phyloP scores from a whole-genome alignment of 1,140 invertebrate species.

The Cherax destructor region DNA sequence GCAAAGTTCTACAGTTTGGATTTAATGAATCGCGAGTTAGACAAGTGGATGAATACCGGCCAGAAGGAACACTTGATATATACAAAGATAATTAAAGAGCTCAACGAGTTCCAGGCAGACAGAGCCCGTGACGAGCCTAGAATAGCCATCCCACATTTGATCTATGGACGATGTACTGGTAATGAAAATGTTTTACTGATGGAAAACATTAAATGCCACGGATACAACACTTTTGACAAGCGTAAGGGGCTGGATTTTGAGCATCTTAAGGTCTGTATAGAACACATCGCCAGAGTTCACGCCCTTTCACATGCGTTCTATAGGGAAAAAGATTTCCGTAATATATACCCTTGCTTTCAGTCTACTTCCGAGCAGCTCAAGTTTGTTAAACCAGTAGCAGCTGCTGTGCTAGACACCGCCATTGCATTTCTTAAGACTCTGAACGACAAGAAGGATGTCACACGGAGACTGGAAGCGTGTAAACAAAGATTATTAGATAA shows the following conservation, averaged over 20 bases:
- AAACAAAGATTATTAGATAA: background rate
- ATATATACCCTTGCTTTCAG: constrained; percentile 19
- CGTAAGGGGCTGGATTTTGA: constrained; percentile 11
- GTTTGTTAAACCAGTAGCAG: background rate
- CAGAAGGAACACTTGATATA: constrained; percentile 18
- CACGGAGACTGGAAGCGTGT: background rate
- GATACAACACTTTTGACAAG: constrained; percentile 29
- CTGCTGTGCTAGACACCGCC: background rate
- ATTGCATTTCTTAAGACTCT: background rate
- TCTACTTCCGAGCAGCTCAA: background rate
- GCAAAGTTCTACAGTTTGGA: constrained; percentile 18
- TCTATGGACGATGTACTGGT: constrained; percentile 6
- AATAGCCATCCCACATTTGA: constrained; percentile 24
- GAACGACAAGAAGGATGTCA: background rate
- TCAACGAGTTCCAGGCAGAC: constrained; percentile 12
- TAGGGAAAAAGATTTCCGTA: background rate
- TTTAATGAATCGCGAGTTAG: background rate
- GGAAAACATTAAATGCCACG: constrained; percentile 9
- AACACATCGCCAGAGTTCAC: constrained; percentile 16
- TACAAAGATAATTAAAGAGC: background rate
- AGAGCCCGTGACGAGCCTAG: background rate
- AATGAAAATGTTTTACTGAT: constrained; percentile 29
- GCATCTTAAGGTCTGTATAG: background rate
- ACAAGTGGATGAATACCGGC: background rate
- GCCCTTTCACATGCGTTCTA: constrained; percentile 9